phyloP scores from a whole-genome alignment of 2,113 vertebrate genomes.

The Leucosticte australis region DNA sequence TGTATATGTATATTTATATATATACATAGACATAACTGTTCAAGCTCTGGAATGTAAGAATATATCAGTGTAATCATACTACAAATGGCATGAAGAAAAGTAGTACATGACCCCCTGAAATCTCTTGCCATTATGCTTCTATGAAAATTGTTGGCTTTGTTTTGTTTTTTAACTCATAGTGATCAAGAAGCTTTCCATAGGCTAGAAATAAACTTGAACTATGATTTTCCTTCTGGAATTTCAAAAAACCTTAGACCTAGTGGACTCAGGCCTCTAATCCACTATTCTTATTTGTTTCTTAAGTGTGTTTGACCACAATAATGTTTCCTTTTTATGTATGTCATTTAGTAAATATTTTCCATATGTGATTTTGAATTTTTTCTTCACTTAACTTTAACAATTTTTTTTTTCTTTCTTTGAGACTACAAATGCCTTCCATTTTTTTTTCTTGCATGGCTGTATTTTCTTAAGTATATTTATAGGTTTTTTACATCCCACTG shows the following conservation, averaged over 20 bases:
- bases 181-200: not conserved
- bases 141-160: not conserved
- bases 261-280: not conserved
- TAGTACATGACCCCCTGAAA: not conserved
- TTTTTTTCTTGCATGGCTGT: not conserved
- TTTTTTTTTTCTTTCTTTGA: not conserved
- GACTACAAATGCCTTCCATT: not conserved
- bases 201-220: not conserved
- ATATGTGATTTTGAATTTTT: not conserved
- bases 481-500: not conserved
- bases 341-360: not conserved
- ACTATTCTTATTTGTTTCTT: not conserved
- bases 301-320: fast-evolving
- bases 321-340: not conserved
- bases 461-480: not conserved
- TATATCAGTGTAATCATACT: not conserved
- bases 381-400: not conserved
- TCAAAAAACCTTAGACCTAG: not conserved
- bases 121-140: not conserved
- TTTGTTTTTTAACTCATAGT: not conserved
- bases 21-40: not conserved
- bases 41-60: not conserved
- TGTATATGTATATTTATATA: too few relatives aligned
- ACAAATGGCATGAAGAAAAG: not conserved
- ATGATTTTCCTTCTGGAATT: not conserved